A percentile compares a stretch with the other conserved stretches of the same genome.
Evolutionary conservation across 2,113 vertebrate genomes (phyloP).

Genomic region (Setophaga petechia): DNA sequence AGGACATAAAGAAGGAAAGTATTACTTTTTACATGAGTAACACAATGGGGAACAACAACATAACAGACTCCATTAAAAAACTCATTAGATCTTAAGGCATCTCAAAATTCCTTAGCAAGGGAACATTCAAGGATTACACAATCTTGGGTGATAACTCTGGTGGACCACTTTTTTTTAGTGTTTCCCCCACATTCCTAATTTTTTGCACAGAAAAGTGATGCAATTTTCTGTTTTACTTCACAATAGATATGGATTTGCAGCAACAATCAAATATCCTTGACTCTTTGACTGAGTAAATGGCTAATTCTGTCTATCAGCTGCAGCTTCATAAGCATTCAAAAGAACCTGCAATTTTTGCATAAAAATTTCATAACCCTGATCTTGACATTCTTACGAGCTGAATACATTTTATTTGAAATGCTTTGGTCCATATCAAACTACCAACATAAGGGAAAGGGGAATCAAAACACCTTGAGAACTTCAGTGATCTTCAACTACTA

Average conservation of each 20-base stretch:
- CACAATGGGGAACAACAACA: not conserved
- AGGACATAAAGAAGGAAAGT: not conserved
- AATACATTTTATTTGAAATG: not conserved
- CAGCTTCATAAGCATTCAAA: not conserved
- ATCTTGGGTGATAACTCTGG: not conserved
- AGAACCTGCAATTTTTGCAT: not conserved
- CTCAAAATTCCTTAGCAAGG: not conserved
- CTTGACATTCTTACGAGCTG: not conserved
- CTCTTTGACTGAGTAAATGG: not conserved
- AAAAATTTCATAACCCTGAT: not conserved
- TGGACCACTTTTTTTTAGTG: not conserved
- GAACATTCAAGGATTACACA: not conserved
- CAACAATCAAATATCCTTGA: not conserved
- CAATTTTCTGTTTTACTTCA: not conserved
- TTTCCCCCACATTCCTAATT: not conserved
- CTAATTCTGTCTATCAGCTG: not conserved
- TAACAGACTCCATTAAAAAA: not conserved
- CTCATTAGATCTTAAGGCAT: not conserved
- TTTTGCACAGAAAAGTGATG: not conserved
- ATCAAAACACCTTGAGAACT: not conserved
- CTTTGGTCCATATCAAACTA: not conserved
- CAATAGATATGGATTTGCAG: not conserved
- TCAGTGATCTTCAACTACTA: not conserved
- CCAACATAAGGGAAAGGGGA: not conserved
- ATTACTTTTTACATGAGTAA: not conserved